A percentile compares a stretch with the other conserved stretches of the same genome.
Evolutionary conservation across 2,113 vertebrate species (phyloP).

Genomic region (Amphiprion percula): DNA sequence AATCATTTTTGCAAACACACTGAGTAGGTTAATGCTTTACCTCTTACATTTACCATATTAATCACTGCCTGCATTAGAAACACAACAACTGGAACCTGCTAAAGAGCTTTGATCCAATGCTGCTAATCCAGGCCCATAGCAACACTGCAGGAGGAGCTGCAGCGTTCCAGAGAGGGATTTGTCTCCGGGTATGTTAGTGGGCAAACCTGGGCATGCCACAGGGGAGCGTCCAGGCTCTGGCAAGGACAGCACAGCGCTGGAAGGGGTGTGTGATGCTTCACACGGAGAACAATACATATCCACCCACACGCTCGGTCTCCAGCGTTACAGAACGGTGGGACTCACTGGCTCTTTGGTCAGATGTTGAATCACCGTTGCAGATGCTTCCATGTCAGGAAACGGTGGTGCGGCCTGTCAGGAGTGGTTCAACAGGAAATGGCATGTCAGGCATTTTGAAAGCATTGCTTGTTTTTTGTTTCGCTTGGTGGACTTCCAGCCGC

Average conservation of each 20-base stretch:
- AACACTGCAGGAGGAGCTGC: slow-evolving; percentile 51
- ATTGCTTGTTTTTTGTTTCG: slow-evolving; percentile 56
- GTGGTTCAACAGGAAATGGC: slow-evolving; percentile 57
- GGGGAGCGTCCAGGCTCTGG: slow-evolving; percentile 55
- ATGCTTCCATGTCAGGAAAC: slow-evolving; percentile 71
- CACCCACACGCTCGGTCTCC: slow-evolving; percentile 35
- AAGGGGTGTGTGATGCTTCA: slow-evolving; percentile 27
- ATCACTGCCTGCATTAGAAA: slow-evolving; percentile 15
- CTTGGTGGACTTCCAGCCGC: slow-evolving; percentile 54
- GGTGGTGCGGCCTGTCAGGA: slow-evolving; percentile 36
- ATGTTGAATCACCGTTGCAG: slow-evolving; percentile 53
- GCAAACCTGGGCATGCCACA: slow-evolving; percentile 71
- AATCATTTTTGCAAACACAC: background rate
- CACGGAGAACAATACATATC: slow-evolving; percentile 41
- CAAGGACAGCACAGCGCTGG: slow-evolving; percentile 12
- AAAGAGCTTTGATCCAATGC: slow-evolving; percentile 35
- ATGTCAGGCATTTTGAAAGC: slow-evolving; percentile 21
- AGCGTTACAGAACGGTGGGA: slow-evolving; percentile 18
- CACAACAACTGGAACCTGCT: slow-evolving; percentile 12
- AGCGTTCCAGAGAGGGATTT: slow-evolving; percentile 52
- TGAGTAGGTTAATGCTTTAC: background rate
- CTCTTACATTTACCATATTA: background rate
- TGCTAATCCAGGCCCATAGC: slow-evolving; percentile 67
- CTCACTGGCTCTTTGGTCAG: slow-evolving; percentile 25
- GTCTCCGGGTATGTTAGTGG: slow-evolving; percentile 48